A percentile compares a stretch with the other conserved stretches of the same genome.
phyloP scores from a whole-genome alignment of 2,888 invertebrate species.

The Adelphocoris suturalis region DNA sequence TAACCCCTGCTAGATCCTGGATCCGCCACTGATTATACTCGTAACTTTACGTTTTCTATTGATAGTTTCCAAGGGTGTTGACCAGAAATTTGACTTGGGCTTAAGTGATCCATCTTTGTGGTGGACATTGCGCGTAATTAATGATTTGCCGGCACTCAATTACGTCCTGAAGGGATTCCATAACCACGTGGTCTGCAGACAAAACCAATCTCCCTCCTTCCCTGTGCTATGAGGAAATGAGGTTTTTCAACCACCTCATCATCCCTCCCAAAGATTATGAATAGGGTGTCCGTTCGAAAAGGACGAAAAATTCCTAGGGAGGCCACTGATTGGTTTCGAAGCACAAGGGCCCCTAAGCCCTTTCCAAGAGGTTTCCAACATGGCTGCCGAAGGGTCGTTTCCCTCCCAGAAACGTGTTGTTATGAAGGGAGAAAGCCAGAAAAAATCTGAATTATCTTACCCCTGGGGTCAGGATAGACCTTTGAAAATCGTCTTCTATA shows the following conservation, averaged over 20 bases:
- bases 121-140: too few species aligned
- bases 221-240: not conserved
- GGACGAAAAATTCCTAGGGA: not conserved
- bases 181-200: too few species aligned
- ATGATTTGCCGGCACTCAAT: too few species aligned
- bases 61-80: too few species aligned
- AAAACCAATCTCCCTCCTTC: too few species aligned
- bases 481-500: not conserved
- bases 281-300: not conserved
- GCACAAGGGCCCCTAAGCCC: not conserved
- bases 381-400: constrained; percentile 21
- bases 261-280: not conserved
- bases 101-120: too few species aligned
- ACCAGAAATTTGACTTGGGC: too few species aligned
- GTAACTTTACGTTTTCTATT: too few species aligned
- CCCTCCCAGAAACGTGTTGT: constrained; percentile 28
- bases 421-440: constrained; percentile 24
- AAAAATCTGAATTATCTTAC: not conserved
- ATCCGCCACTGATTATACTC: too few species aligned
- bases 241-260: constrained; percentile 32
- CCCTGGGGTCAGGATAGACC: not conserved
- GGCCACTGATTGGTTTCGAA: constrained; percentile 10
- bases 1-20: too few species aligned
- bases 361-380: constrained; percentile 20
- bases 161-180: too few species aligned